phyloP scores from a whole-genome alignment of 2,797 vertebrate species.

The Enteromius viviparus region DNA sequence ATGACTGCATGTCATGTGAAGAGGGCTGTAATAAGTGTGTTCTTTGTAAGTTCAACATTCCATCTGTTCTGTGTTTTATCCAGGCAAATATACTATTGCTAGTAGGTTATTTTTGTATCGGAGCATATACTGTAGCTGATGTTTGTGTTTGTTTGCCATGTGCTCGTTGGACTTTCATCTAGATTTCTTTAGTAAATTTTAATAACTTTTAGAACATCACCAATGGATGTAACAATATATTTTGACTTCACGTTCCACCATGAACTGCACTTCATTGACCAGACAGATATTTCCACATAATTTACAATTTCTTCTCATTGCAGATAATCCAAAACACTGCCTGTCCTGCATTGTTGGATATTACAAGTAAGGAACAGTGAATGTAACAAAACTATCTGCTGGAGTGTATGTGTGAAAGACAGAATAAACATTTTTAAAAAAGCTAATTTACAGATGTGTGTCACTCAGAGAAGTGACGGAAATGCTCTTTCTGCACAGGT shows the following conservation, averaged over 20 bases:
- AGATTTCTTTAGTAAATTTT: background rate
- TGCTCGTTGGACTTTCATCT: background rate
- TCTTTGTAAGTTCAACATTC: slow-evolving; percentile 77
- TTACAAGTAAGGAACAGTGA: slow-evolving; percentile 85
- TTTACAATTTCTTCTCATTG: slow-evolving; percentile 48
- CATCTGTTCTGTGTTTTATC: background rate
- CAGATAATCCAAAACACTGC: slow-evolving; percentile 90
- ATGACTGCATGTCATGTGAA: slow-evolving; percentile 85
- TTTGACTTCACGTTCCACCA: background rate
- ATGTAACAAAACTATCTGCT: background rate
- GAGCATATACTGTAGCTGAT: background rate
- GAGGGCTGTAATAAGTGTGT: slow-evolving; percentile 88
- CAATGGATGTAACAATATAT: background rate
- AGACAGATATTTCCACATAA: slow-evolving; percentile 46
- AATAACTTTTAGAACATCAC: background rate
- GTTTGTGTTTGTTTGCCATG: background rate
- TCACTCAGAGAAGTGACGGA: slow-evolving; percentile 16
- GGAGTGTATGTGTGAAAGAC: background rate
- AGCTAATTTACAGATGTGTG: background rate
- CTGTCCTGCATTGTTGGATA: slow-evolving; percentile 83
- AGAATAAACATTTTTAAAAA: background rate
- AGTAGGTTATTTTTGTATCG: background rate
- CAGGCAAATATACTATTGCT: background rate
- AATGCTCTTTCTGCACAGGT: slow-evolving; percentile 72
- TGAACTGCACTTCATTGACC: background rate